phyloP scores from a whole-genome alignment of 2,113 vertebrate species.

The Deroptyus accipitrinus region DNA sequence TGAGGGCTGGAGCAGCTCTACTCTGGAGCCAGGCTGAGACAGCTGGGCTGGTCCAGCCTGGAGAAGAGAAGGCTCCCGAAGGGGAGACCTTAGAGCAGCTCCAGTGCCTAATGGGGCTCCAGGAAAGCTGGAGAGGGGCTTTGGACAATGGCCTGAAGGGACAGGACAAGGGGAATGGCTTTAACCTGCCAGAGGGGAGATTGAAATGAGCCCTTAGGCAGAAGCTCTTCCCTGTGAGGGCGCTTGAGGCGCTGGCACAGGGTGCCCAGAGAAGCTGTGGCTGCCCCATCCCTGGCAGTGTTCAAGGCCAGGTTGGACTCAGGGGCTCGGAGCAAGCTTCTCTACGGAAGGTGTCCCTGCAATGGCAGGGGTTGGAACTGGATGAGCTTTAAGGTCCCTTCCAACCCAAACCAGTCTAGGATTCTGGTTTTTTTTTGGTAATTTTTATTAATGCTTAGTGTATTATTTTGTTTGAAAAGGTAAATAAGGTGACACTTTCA shows the following conservation, averaged over 20 bases:
- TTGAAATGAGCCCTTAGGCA: too few relatives aligned
- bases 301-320: too few relatives aligned
- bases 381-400: neutral
- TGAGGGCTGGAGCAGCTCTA: neutral
- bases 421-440: neutral
- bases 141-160: too few relatives aligned
- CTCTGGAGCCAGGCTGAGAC: neutral
- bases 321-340: too few relatives aligned
- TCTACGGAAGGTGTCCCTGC: neutral
- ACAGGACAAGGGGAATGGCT: too few relatives aligned
- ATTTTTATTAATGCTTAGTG: neutral
- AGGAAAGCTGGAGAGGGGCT: too few relatives aligned
- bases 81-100: neutral
- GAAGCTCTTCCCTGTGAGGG: too few relatives aligned
- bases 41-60: neutral
- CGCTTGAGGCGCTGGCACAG: too few relatives aligned
- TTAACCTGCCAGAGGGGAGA: too few relatives aligned
- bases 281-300: too few relatives aligned
- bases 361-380: neutral
- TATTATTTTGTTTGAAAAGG: neutral
- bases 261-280: too few relatives aligned
- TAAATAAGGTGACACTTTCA: neutral
- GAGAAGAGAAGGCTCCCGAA: neutral
- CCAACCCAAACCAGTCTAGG: neutral
- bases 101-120: too few relatives aligned